Base-by-base conservation (phyloP, 2,888 invertebrate genomes). In the Dorcus hopei region DNA sequence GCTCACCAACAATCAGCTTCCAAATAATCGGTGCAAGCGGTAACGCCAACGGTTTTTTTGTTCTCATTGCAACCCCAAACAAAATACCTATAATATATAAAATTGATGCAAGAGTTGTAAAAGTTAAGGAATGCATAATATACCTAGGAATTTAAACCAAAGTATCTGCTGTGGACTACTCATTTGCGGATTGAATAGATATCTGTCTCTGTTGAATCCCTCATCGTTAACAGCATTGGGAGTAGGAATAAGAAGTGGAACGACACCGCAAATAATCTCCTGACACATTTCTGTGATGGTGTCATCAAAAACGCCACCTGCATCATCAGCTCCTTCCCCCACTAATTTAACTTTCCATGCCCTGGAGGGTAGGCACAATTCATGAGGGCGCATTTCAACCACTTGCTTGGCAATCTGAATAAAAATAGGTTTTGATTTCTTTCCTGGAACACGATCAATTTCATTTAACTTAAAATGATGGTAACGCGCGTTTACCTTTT, bases 271-370 rank as follows among this genome's bases (percentile, higher is more conserved):
- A 40, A 83, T 82, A 38, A 87, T 80, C 73, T 87, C 87, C 72
- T 82, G 80, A 68, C 86, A 86, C 84, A 87, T 86, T 74, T 87
- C 86, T 1, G 86, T 86, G 45, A 87, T 85, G 3, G 86, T 87
- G 68, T 87, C 87, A 73, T 87, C 87, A 75, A 87, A 87, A 19
- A 87, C 87, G 3, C 87, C 87, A 0, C 87, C 87, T 2, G 87
- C 87, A 74, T 87, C 87, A 71, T 87, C 87, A 0, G 87, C 87
- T 1, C 86, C 87, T 74, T 87, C 87, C 0, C 86, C 86, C 6
- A 87, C 80, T 38, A 87, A 74, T 72, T 86, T 86, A 52, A 83
- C 83, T 75, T 87, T 87, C 87, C 87, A 87, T 2, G 87, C 86
- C 49, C 87, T 73, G 1, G 85, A 83, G 3, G 86, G 86, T 38